A percentile compares a stretch with the other conserved stretches of the same genome.
These are phyloP conservation scores for Anoplius nigerrimus DNA, from an alignment of 2,888 invertebrate species.

Conservation along the genomic window DNA sequence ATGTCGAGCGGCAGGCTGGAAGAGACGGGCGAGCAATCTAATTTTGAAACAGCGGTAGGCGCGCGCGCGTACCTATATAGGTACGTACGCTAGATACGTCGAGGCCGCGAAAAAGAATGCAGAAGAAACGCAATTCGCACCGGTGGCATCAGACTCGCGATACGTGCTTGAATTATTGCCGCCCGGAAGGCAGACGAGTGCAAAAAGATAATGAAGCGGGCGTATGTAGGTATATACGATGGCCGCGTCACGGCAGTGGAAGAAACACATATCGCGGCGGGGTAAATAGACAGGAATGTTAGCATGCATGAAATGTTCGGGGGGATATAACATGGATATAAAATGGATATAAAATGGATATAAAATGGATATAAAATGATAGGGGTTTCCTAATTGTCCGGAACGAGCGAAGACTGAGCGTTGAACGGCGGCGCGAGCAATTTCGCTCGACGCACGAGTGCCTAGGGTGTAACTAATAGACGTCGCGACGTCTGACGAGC, in stretches of 20 bases:
- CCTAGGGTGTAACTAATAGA: no score
- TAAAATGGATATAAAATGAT: no score
- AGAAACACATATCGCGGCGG: background rate
- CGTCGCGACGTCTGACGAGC: no score
- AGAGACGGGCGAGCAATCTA: background rate
- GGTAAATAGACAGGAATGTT: background rate
- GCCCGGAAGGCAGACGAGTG: background rate
- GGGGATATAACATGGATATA: no score
- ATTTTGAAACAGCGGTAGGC: slow-evolving; percentile 6
- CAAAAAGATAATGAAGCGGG: background rate
- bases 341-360: background rate
- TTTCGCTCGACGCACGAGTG: no score
- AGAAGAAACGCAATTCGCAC: background rate
- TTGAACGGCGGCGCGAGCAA: no score
- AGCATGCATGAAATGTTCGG: no score
- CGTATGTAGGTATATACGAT: no score
- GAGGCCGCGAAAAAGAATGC: background rate
- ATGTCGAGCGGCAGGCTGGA: background rate
- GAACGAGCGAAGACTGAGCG: no score
- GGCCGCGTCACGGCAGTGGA: background rate
- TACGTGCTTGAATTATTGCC: slow-evolving; percentile 3
- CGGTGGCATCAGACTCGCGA: background rate
- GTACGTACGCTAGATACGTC: no score
- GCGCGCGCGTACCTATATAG: background rate
- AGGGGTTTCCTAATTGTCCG: no score